Evolutionary conservation across 2,113 vertebrate genomes (phyloP), one percentile per base, ranked within the genome.

Genomic region (Sapayoa aenigma): DNA sequence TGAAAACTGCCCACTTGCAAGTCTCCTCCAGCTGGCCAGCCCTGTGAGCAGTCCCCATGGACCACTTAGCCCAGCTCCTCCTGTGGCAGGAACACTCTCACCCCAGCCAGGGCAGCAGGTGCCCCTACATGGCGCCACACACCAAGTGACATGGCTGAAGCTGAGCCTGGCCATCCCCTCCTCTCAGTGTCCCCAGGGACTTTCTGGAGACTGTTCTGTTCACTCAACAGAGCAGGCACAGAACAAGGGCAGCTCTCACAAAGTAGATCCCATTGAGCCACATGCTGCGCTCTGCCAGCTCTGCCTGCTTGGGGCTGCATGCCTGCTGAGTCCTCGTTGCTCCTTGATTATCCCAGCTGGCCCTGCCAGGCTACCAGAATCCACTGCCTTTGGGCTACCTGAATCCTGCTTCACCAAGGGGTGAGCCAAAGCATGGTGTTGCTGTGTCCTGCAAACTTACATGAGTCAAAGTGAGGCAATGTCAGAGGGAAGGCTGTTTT

Each of bases 101-200:
- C 5, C 30, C 49, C 24, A 0, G 47, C 62, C 35, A 53, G 44
- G 33, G 23, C 72, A 84, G 84, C 39, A 63, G 3, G 1, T 60
- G 56, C 25, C 68, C 42, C 72, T 3, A 3, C 47, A 2, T 0
- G 8, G 89, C 66, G n/a, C 59, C 0, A 0, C 21, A 35, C 3
- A 1, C 39, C 0, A 0, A 50, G 53, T 22, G 50, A 49, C 42
- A n/a, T 0, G 0, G 39, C 67, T 42, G 50, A 44, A 47, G 44
- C 73, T 69, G 14, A 59, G n/a, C 89, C 42, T 11, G 19, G 50
- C 44, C 0, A 0, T 55, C 63, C 39, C 10, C 52, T 76, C 47
- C 33, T 33, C 75, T 41, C 2, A 0, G 0, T 17, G 44, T 47
- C 56, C 52, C 53, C 42, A 0, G 1, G 68, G 27, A 5, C 35